Conservation (phyloP, 2,888 invertebrate species). For the Sialis fuliginosa region DNA sequence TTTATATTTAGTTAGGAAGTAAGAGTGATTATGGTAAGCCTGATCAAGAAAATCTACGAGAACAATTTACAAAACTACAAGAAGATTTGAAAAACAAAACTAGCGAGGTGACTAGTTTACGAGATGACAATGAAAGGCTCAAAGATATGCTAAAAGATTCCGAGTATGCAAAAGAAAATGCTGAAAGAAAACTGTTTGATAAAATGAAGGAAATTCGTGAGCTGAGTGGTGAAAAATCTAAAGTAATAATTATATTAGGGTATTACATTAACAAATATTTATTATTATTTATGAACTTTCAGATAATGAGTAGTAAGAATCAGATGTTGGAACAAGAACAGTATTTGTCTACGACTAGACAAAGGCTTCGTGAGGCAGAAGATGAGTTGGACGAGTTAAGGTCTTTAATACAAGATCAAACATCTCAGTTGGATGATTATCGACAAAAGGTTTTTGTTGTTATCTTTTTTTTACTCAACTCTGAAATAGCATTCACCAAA, state of each 20-base stretch:
- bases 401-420: conserved; percentile 43
- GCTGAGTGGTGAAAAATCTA: conserved; percentile 15
- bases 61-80: conserved; percentile 42
- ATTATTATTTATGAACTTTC: conserved; percentile 7
- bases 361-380: conserved; percentile 34
- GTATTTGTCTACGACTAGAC: conserved; percentile 30
- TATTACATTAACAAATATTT: conserved; percentile 7
- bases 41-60: conserved; percentile 37
- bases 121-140: conserved; percentile 31
- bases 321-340: conserved; percentile 43
- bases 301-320: conserved; percentile 34
- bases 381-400: conserved; percentile 40
- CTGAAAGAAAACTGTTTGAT: conserved; percentile 39
- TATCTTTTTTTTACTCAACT: background rate
- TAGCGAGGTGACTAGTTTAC: conserved; percentile 38
- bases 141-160: conserved; percentile 24
- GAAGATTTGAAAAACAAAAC: conserved; percentile 51
- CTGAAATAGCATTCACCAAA: too few species aligned
- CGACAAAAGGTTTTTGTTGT: conserved; percentile 36
- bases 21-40: conserved; percentile 25
- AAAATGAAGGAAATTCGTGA: conserved; percentile 31
- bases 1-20: background rate
- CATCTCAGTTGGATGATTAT: conserved; percentile 48
- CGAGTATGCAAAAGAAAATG: conserved; percentile 30
- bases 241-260: conserved; percentile 2